Conservation (phyloP, 2,113 vertebrate species). For the Chloroceryle aenea region DNA sequence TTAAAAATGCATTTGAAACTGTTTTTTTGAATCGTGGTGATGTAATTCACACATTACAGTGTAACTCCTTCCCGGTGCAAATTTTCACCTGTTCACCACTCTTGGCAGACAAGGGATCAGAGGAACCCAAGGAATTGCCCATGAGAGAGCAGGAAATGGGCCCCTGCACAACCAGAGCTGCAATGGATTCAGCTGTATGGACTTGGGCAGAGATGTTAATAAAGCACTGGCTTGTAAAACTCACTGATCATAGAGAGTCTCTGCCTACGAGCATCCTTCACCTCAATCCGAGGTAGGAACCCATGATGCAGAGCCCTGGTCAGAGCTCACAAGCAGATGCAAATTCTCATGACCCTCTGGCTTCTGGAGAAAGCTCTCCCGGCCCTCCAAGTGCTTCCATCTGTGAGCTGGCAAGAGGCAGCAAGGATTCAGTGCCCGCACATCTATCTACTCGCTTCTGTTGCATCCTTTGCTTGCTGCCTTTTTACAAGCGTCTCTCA, state of each 20-base stretch:
- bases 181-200: neutral
- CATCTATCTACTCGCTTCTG: neutral
- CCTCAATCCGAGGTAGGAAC: neutral
- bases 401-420: neutral
- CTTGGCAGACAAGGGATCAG: neutral
- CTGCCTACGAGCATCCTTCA: neutral
- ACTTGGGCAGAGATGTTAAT: neutral
- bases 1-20: neutral
- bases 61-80: neutral
- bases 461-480: neutral
- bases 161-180: neutral
- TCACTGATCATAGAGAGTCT: accelerated
- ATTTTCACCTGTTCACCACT: neutral
- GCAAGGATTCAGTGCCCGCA: accelerated
- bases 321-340: neutral
- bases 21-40: neutral
- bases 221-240: neutral
- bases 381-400: accelerated
- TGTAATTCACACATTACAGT: neutral
- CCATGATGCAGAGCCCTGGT: neutral
- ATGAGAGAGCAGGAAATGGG: neutral
- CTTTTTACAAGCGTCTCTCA: neutral
- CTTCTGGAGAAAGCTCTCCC: neutral
- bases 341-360: neutral
- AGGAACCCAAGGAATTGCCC: neutral